A percentile compares a stretch with the other conserved stretches of the same genome.
Conservation (phyloP, 2,113 vertebrate species). For the Rhombomys opimus region DNA sequence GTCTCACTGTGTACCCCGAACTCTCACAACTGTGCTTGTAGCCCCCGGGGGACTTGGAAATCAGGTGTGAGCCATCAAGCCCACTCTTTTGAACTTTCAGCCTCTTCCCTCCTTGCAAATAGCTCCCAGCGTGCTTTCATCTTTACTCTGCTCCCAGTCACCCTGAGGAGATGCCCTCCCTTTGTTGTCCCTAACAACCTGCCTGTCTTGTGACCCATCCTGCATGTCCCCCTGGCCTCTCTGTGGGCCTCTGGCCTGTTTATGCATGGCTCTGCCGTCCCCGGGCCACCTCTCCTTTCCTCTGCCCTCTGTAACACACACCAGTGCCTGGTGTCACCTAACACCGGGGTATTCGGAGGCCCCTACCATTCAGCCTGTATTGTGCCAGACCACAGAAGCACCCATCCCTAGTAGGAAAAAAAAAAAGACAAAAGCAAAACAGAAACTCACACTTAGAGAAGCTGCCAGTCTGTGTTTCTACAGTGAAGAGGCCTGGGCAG, state of each 20-base stretch:
- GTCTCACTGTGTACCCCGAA: background rate
- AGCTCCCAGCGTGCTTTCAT: background rate
- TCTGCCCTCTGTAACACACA: conserved; percentile 65
- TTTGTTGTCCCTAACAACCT: background rate
- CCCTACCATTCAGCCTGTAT: background rate
- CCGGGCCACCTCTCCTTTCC: conserved; percentile 62
- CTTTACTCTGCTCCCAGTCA: background rate
- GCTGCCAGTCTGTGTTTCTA: background rate
- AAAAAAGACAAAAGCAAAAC: background rate
- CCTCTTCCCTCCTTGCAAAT: background rate
- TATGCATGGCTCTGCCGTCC: background rate
- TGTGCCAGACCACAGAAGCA: background rate
- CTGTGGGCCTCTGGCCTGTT: background rate
- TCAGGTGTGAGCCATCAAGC: background rate
- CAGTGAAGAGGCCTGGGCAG: background rate
- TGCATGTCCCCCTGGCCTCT: background rate
- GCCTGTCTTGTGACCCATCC: background rate
- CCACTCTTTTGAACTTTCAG: background rate
- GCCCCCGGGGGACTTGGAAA: background rate
- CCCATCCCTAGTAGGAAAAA: background rate
- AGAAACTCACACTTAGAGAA: background rate
- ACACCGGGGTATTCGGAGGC: background rate
- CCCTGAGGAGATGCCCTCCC: background rate
- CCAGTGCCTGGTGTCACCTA: conserved; percentile 42
- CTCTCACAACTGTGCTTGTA: background rate